A percentile compares a stretch with the other conserved stretches of the same genome.
Evolutionary conservation across 2,113 vertebrate genomes (phyloP).

Genomic region (Rhinolophus ferrumequinum): DNA sequence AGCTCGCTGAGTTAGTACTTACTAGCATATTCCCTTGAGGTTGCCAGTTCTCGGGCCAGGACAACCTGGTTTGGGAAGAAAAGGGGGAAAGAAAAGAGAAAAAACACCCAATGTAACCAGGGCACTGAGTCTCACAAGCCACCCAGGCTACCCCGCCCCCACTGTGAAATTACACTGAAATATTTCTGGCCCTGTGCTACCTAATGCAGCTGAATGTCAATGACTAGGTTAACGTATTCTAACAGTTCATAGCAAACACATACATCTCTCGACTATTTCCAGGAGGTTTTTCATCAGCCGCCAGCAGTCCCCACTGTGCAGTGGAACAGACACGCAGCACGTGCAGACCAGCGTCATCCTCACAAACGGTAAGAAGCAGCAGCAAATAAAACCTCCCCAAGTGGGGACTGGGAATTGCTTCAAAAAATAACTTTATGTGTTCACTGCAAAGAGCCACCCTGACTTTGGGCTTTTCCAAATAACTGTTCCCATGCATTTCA

Average conservation of each 20-base stretch:
- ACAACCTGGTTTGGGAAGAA: slow-evolving; percentile 90
- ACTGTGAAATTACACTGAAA: not conserved
- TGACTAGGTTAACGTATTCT: not conserved
- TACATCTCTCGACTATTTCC: not conserved
- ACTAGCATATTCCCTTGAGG: slow-evolving; percentile 98
- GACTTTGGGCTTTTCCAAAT: not conserved
- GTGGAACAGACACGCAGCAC: not conserved
- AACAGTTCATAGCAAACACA: not conserved
- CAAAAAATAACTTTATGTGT: not conserved
- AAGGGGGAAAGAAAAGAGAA: slow-evolving; percentile 33
- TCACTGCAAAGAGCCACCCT: not conserved
- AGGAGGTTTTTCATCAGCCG: not conserved
- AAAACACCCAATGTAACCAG: slow-evolving; percentile 57
- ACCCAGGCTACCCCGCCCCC: not conserved
- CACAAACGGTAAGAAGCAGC: not conserved
- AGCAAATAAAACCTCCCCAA: not conserved
- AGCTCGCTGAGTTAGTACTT: slow-evolving; percentile 82
- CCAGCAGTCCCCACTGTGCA: not conserved
- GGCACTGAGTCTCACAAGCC: not conserved
- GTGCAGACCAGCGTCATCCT: not conserved
- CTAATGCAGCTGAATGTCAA: not conserved
- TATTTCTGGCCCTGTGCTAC: not conserved
- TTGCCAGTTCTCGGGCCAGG: slow-evolving; percentile 95
- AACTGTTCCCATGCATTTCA: not conserved
- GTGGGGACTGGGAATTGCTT: not conserved